Base-by-base conservation (phyloP, 2,888 invertebrate species). In the Scrobipalpa atriplicella region DNA sequence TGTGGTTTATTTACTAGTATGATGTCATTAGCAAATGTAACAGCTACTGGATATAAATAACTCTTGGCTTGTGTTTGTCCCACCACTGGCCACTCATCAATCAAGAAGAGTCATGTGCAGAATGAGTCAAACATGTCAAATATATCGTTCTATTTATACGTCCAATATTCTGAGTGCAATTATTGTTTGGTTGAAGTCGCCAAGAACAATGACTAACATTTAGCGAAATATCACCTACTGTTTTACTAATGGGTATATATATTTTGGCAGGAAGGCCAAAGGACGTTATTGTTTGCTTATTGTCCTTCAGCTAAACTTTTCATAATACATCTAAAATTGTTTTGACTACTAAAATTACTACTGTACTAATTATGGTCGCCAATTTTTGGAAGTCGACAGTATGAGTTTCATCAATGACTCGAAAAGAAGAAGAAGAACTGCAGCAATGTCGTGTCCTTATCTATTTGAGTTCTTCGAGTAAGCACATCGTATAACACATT, bases 61-160 rank as follows among this genome's bases (percentile, higher is more conserved):
- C 38, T 58, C 36, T 58, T 58, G 58, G 58, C 58, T n/a, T 16
- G 6, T 9, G n/a, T 36, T 58, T 10, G 36, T n/a, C 58, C 36
- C 58, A 58, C 58, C 36, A n/a, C 1, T 18, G 58, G 58, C 36
- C 38, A 16, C 16, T 36, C 38, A 38, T 38, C 58, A 38, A 58
- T 56, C 54, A 56, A 21, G 19, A 8, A 1, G 21, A 56, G 21
- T 56, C 54, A 56, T 56, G 13, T 11, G 9, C 51, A 39, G 41
- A n/a, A 51, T 64, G 47, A 67, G 52, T 60, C 61, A 64, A 61
- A 51, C 47, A 61, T 54, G 64, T 61, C 60, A 67, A 67, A 61
- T 64, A 29, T 51, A 13, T 51, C 29, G 29, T 29, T 29, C 64
- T 51, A 64, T 64, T 51, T 60, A 64, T 38, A 36, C n/a, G 13